A percentile compares a stretch with the other conserved stretches of the same genome.
phyloP scores from a whole-genome alignment of 2,113 vertebrate genomes.

The Tychaedon coryphoeus region DNA sequence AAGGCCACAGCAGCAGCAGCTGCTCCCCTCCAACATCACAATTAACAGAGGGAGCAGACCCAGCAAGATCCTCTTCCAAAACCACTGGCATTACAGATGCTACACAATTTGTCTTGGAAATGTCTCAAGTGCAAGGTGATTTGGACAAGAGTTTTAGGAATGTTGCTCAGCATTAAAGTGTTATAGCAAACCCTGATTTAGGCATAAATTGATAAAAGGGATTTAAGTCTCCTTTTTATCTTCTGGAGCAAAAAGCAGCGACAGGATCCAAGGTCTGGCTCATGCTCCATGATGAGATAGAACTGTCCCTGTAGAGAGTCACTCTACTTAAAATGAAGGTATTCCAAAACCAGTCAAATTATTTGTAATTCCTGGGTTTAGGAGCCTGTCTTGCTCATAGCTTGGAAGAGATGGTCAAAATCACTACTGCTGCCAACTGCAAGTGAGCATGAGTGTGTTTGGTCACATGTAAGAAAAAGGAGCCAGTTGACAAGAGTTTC shows the following conservation, averaged over 20 bases:
- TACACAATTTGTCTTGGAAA: background rate
- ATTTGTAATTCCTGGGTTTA: background rate
- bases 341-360: background rate
- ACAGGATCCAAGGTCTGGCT: background rate
- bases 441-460: background rate
- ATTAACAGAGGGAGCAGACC: background rate
- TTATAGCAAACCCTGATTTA: background rate
- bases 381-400: background rate
- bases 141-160: background rate
- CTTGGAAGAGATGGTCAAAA: background rate
- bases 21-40: background rate
- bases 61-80: background rate
- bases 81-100: background rate
- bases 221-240: background rate
- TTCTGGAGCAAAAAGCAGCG: background rate
- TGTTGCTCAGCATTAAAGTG: background rate
- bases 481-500: background rate
- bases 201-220: background rate
- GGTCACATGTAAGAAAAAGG: background rate
- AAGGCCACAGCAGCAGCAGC: background rate
- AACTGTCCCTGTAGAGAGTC: background rate
- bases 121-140: background rate
- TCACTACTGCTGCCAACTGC: background rate
- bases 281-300: rapidly evolving
- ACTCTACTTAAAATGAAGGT: background rate